Conservation (phyloP, 2,113 vertebrate species). For the Rallus limicola region DNA sequence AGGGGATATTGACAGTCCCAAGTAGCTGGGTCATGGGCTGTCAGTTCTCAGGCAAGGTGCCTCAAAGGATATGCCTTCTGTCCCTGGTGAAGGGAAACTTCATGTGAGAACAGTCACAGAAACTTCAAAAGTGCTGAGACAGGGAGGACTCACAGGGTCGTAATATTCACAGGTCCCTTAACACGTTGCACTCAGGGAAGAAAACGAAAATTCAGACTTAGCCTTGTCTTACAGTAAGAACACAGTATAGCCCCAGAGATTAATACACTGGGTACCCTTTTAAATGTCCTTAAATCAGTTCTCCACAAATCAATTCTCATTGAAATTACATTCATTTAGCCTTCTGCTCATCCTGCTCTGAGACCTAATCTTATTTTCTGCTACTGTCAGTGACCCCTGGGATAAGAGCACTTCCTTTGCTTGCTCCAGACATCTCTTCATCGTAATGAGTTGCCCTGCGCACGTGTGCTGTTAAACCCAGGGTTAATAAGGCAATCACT, state of each 20-base stretch:
- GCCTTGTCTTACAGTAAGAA: not conserved
- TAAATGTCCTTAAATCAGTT: not conserved
- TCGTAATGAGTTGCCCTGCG: not conserved
- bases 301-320: not conserved
- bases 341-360: not conserved
- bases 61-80: not conserved
- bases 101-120: not conserved
- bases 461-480: not conserved
- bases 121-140: not conserved
- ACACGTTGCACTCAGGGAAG: not conserved
- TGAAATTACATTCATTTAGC: constrained; percentile 5
- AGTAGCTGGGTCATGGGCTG: not conserved
- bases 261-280: not conserved
- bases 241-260: not conserved
- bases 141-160: not conserved
- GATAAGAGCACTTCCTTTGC: not conserved
- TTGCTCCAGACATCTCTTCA: not conserved
- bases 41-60: not conserved
- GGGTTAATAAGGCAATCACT: not conserved
- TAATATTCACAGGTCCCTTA: not conserved
- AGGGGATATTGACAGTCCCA: not conserved
- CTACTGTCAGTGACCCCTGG: not conserved
- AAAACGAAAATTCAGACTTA: not conserved
- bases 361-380: not conserved
- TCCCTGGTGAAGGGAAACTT: not conserved